Conservation (phyloP, 1,140 invertebrate species). For the Eriocheir sinensis region DNA sequence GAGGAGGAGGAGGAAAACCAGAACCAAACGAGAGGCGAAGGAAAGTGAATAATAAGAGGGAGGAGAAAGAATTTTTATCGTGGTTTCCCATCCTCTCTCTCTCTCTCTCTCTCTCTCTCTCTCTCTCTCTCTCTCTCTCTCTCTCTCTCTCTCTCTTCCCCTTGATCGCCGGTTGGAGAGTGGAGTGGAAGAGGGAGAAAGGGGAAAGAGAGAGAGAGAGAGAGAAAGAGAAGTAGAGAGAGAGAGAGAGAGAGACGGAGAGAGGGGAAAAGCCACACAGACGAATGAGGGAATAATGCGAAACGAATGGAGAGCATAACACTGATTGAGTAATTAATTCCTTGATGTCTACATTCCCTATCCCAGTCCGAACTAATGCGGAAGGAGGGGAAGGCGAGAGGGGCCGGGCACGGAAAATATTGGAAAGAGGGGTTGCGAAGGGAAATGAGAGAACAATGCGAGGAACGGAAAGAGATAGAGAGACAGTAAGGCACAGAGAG, state of each 20-base stretch:
- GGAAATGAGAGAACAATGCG: conserved; percentile 62
- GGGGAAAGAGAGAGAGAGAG: conserved; percentile 27
- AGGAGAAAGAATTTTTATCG: conserved; percentile 35
- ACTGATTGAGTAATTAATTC: conserved; percentile 73
- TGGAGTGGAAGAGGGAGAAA: neutral
- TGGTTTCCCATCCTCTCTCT: conserved; percentile 23
- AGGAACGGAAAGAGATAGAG: conserved; percentile 48
- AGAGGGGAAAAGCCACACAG: conserved; percentile 45
- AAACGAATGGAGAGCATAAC: conserved; percentile 72
- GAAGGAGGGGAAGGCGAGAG: conserved; percentile 64
- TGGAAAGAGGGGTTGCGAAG: conserved; percentile 48
- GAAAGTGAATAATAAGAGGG: conserved; percentile 1
- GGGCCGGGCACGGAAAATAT: conserved; percentile 56
- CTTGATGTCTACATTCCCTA: conserved; percentile 65
- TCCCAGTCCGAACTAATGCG: conserved; percentile 56
- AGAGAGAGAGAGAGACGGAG: neutral
- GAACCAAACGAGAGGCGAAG: neutral
- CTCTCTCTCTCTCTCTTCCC: conserved; percentile 38
- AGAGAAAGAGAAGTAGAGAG: conserved; percentile 17
- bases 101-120: conserved; percentile 51
- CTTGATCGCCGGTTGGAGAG: conserved; percentile 30
- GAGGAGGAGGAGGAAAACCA: conserved; percentile 11
- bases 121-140: conserved; percentile 53
- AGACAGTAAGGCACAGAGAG: neutral
- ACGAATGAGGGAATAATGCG: conserved; percentile 67